Evolutionary conservation across 1,140 invertebrate genomes (phyloP).

Genomic region (Temnothorax longispinosus): DNA sequence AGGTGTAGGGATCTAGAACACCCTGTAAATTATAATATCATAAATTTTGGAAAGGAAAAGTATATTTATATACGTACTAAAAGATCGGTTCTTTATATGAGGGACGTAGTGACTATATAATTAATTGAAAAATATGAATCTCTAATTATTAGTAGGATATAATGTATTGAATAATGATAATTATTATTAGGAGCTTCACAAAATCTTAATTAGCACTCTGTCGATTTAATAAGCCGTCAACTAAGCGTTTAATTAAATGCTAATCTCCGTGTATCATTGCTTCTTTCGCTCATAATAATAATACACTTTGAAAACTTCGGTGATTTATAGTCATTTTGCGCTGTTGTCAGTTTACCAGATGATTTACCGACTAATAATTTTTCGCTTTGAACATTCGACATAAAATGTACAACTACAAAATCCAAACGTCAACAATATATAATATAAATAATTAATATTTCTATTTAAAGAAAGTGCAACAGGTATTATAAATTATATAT

Average conservation of each 20-base stretch:
- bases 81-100: conserved; percentile 4
- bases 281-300: conserved; percentile 22
- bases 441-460: conserved; percentile 1
- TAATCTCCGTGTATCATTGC: conserved; percentile 31
- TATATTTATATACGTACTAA: conserved; percentile 14
- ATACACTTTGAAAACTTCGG: conserved; percentile 19
- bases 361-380: conserved; percentile 22
- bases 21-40: conserved; percentile 1
- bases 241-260: conserved; percentile 46
- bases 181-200: conserved; percentile 46
- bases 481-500: conserved; percentile 46
- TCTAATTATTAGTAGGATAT: conserved; percentile 47
- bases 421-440: conserved; percentile 9
- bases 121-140: conserved; percentile 41
- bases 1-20: not conserved
- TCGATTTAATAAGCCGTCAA: conserved; percentile 35
- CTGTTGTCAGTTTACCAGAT: not conserved
- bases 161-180: conserved; percentile 38
- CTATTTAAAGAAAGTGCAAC: conserved; percentile 27
- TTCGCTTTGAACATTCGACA: not conserved
- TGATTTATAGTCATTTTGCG: conserved; percentile 23
- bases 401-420: conserved; percentile 27
- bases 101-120: conserved; percentile 9
- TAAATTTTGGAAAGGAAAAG: conserved; percentile 10
- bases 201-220: conserved; percentile 46